Percentiles rank a stretch among this genome's conserved stretches.
Conservation (phyloP, 2,888 invertebrate species). For the Drosophila rubida region DNA sequence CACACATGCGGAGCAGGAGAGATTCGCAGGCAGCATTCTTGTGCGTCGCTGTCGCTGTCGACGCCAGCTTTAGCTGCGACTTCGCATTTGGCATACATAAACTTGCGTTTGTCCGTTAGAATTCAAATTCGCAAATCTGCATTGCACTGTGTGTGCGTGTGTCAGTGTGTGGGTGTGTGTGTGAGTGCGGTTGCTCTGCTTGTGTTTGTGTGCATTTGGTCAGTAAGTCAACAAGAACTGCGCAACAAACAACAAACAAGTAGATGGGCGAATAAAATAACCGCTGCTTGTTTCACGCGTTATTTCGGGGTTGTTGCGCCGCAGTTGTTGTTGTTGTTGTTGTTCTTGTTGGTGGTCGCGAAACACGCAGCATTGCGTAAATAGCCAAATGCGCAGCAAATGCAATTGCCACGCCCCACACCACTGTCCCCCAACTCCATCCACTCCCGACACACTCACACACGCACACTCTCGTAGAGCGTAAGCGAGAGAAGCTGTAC, state of each 20-base stretch:
- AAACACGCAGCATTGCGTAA: conserved; percentile 62
- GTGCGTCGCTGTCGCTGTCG: conserved; percentile 7
- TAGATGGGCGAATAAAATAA: conserved; percentile 30
- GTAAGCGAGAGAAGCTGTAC: conserved; percentile 8
- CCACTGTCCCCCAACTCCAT: conserved; percentile 13
- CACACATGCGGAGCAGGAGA: conserved; percentile 3
- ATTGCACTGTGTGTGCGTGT: background rate
- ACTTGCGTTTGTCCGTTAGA: conserved; percentile 24
- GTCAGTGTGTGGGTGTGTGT: conserved; percentile 1
- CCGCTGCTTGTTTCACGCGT: conserved; percentile 16
- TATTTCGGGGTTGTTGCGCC: conserved; percentile 51
- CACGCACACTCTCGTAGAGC: background rate
- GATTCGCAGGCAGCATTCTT: conserved; percentile 15
- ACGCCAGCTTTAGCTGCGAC: conserved; percentile 16
- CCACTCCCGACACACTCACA: background rate
- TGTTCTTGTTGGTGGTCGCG: conserved; percentile 28
- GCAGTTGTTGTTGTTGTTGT: conserved; percentile 33
- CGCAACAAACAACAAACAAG: conserved; percentile 46
- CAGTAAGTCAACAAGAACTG: conserved; percentile 64
- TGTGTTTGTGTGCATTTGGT: conserved; percentile 48
- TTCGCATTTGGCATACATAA: conserved; percentile 56
- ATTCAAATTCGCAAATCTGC: conserved; percentile 13
- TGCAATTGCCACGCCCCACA: conserved; percentile 77
- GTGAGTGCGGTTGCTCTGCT: background rate
- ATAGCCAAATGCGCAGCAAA: conserved; percentile 75